Percentiles rank a stretch among this genome's conserved stretches.
phyloP scores from a whole-genome alignment of 2,797 vertebrate genomes.

The Gobio occitaniae region DNA sequence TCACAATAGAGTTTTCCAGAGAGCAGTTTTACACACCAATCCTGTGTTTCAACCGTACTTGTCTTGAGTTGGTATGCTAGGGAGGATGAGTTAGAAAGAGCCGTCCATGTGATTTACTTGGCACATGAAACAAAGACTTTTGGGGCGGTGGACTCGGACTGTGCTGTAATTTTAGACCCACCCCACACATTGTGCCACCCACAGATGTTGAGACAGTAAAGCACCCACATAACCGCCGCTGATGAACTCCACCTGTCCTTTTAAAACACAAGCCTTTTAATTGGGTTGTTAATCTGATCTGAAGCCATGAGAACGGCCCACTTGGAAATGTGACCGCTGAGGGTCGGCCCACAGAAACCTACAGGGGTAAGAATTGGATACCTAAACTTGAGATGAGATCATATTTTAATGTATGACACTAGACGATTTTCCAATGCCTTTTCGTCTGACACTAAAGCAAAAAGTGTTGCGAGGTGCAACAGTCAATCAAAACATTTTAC shows the following conservation, averaged over 20 bases:
- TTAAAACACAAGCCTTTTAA: constrained; percentile 39
- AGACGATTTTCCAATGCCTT: background rate
- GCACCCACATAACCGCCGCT: background rate
- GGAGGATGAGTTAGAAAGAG: background rate
- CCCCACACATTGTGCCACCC: constrained; percentile 11
- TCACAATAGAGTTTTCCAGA: background rate
- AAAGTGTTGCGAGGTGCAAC: background rate
- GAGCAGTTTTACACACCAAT: background rate
- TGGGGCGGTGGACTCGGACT: background rate
- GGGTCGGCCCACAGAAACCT: background rate
- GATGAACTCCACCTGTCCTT: constrained; percentile 51
- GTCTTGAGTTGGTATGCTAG: background rate
- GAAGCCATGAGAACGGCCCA: constrained; percentile 5
- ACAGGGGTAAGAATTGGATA: background rate
- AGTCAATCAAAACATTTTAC: background rate
- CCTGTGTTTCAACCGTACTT: background rate
- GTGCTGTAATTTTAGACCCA: background rate
- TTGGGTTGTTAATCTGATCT: constrained; percentile 30
- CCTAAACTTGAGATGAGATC: background rate
- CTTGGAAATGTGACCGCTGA: constrained; percentile 1
- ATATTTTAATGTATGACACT: background rate
- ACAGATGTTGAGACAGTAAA: constrained; percentile 13
- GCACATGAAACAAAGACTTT: background rate
- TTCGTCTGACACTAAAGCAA: background rate
- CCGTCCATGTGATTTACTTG: background rate